phyloP scores from a whole-genome alignment of 2,888 invertebrate species.

The Stratiomys singularior region DNA sequence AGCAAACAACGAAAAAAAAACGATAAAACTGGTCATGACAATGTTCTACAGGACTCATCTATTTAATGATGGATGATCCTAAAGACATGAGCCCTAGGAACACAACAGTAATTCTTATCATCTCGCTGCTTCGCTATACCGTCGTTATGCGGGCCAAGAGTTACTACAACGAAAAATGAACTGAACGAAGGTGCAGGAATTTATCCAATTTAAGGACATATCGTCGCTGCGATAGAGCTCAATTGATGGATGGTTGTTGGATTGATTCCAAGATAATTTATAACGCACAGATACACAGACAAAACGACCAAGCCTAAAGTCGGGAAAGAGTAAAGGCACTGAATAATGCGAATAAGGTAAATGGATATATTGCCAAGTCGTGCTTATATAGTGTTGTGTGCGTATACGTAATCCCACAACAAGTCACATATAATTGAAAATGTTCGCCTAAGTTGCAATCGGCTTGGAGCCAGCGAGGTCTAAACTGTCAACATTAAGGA shows the following conservation, averaged over 20 bases:
- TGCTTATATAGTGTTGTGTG: not conserved
- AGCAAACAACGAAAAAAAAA: not conserved
- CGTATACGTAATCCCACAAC: not conserved
- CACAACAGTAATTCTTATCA: slow-evolving; percentile 11
- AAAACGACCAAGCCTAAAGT: not conserved
- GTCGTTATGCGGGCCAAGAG: not conserved
- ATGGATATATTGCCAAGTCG: not conserved
- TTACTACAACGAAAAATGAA: not conserved
- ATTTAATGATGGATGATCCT: slow-evolving; percentile 37
- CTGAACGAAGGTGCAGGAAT: slow-evolving; percentile 19
- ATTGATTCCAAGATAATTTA: slow-evolving; percentile 39
- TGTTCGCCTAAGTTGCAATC: not conserved
- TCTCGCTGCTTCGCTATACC: not conserved
- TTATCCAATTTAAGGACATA: slow-evolving; percentile 40
- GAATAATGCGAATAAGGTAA: not conserved
- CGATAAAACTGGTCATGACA: slow-evolving; percentile 19
- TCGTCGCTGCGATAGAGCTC: slow-evolving; percentile 4
- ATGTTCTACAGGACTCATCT: slow-evolving; percentile 27
- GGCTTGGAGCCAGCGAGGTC: not conserved
- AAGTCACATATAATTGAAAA: slow-evolving; percentile 27
- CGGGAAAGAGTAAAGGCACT: not conserved
- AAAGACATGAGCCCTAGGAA: slow-evolving; percentile 26
- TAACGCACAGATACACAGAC: slow-evolving; percentile 4
- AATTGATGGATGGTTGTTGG: slow-evolving; percentile 40
- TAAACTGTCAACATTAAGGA: slow-evolving; percentile 1